Base-by-base conservation (phyloP, 2,888 invertebrate genomes). In the Thyatira batis region DNA sequence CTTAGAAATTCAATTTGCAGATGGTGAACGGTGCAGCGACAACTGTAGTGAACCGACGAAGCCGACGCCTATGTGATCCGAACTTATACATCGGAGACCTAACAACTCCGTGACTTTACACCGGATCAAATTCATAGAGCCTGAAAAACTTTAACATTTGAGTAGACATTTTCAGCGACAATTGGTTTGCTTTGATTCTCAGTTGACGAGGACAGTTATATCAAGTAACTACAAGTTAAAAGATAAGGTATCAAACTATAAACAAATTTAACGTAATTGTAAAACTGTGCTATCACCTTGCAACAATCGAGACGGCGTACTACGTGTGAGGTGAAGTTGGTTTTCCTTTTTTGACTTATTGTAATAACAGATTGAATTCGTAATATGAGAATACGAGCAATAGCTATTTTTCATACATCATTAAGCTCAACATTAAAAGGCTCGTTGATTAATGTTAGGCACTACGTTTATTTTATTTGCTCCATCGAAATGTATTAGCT, bases 1-100 rank as follows among this genome's bases (percentile, higher is more conserved):
- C 87, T 89, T 88, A 76, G 85, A 78, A 88, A 88, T 89, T 89
- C 83, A 87, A 88, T 89, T 88, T 87, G 74, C 79, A 79, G 78
- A 73, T 77, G 75, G 77, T 76, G 81, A 80, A 71, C 74, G 71
- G 63, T 75, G 75, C 79, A 74, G 71, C 70, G 60, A 60, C 58
- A 63, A 58, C 63, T 64, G 73, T 67, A 64, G 67, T 76, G 72
- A 70, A 69, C 60, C 56, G 57, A 33, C 13, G 23, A 23, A 67
- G 60, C 69, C 61, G 60, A 60, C 65, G 67, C 61, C 63, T 68
- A 67, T 72, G 69, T 65, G 69, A 65, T 64, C 67, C 63, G 53
- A 79, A 81, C 77, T 80, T 76, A 73, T 71, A 76, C 73, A 76
- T 73, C 76, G 74, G 74, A 74, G 64, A 78, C 71, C 65, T 71